These are phyloP conservation scores for Ophion slaviceki DNA, from an alignment of 2,888 invertebrate genomes.

Conservation along the genomic window DNA sequence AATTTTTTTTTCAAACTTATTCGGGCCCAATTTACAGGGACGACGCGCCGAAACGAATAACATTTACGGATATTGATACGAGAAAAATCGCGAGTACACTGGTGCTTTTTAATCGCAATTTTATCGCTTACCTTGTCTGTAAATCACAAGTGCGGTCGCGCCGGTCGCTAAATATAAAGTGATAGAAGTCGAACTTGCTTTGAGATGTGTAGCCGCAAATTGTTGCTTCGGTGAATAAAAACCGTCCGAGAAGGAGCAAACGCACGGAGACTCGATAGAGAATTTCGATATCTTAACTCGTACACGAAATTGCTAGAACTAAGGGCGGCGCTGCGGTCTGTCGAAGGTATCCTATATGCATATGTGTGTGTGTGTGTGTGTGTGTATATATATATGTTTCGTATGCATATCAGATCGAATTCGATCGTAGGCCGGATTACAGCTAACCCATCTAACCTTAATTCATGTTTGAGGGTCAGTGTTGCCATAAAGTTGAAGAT, in stretches of 20 bases:
- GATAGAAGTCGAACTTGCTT: slow-evolving; percentile 64
- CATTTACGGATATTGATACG: not conserved
- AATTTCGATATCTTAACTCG: not conserved
- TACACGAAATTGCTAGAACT: no score
- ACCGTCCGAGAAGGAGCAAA: not conserved
- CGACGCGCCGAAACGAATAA: not conserved
- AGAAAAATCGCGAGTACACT: slow-evolving; percentile 3
- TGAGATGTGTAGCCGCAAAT: slow-evolving; percentile 61
- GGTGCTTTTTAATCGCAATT: slow-evolving; percentile 32
- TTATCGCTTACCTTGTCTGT: slow-evolving; percentile 60
- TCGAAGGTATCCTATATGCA: no score
- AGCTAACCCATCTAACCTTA: no score
- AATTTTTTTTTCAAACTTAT: not conserved
- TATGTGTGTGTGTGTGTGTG: no score
- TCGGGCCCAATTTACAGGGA: not conserved
- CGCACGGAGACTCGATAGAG: not conserved
- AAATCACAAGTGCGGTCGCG: slow-evolving; percentile 60
- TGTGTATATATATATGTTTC: no score
- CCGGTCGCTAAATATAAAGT: slow-evolving; percentile 68
- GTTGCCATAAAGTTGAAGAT: no score
- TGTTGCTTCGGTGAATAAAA: slow-evolving; percentile 55
- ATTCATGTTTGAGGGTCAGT: no score
- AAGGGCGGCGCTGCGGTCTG: no score
- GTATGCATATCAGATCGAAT: no score
- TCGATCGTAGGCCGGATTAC: no score